Base-by-base conservation (phyloP, 2,113 vertebrate species). In the Candoia aspera region DNA sequence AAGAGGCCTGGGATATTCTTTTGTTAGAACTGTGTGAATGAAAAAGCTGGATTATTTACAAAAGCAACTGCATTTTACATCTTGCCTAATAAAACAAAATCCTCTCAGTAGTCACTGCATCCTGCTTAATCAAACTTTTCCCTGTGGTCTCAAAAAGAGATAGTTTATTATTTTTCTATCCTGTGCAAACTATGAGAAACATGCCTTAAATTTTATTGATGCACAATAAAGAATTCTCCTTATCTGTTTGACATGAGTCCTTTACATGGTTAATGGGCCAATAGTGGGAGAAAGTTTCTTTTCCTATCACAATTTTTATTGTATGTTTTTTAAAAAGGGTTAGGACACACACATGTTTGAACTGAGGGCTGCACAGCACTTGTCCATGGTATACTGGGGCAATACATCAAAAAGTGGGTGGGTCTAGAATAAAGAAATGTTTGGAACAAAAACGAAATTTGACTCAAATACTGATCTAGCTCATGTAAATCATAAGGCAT, bases 81-180 rank as follows among this genome's bases (percentile, higher is more conserved):
- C 53, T 86, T 83, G 62, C 54, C 54, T 21, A 90, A 90, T 90
- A 15, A 90, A 90, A 84, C 89, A 90, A 87, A 84, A 89, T 46
- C 29, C 59, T 26, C 58, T 55, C 24, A 57, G 11, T 59, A 88
- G 42, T 29, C 21, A 21, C 42, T 88, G 57, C 60, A 90, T 86
- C 42, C 53, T 85, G 58, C 46, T 24, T 57, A 84, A 84, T 84
- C 60, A 57, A 86, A 68, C 60, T 87, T 59, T 58, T 57, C 64
- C 59, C 64, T 89, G 57, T 87, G 19, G 59, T 46, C 84, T 93
- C 68, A 85, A 21, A 89, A 89, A 89, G n/a, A 21, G 26, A 62
- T 15, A 79, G 68, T 90, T 87, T 84, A 86, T 93, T 87, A n/a
- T 29, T 24, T 93, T 93, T 37, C 54, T 42, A 29, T 88, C 13